Evolutionary conservation across 2,888 invertebrate species (phyloP).

Genomic region (Mesorhabditis sp.): DNA sequence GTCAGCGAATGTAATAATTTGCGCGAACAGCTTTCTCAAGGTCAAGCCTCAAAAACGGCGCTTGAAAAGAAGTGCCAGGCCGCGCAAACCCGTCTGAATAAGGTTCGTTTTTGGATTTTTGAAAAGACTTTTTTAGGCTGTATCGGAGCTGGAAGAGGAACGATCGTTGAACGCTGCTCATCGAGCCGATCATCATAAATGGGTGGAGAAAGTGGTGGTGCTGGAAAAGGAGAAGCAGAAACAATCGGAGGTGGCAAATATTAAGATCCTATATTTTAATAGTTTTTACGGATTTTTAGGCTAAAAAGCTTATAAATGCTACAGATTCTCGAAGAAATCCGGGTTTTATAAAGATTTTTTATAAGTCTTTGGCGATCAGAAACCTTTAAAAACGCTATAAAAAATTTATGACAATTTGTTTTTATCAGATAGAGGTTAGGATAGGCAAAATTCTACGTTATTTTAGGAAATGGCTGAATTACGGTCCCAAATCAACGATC

Average conservation of each 20-base stretch:
- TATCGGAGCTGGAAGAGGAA: constrained; percentile 45
- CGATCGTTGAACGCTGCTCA: constrained; percentile 71
- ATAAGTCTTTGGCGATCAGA: too few relatives aligned
- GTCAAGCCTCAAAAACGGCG: constrained; percentile 28
- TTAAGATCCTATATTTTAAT: too few relatives aligned
- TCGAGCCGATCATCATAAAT: constrained; percentile 72
- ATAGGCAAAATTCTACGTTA: neutral
- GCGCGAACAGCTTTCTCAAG: constrained; percentile 26
- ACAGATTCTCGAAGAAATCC: neutral
- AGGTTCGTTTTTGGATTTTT: constrained; percentile 13
- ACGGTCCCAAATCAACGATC: constrained; percentile 86
- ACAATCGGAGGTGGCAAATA: constrained; percentile 56
- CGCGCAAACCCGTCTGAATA: constrained; percentile 74
- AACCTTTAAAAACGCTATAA: neutral
- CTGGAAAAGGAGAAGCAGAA: constrained; percentile 58
- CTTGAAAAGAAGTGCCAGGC: constrained; percentile 69
- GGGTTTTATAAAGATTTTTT: neutral
- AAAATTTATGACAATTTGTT: neutral
- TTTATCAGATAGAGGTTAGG: too few relatives aligned
- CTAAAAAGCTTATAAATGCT: too few relatives aligned
- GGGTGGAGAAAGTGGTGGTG: constrained; percentile 65
- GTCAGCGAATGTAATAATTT: constrained; percentile 62
- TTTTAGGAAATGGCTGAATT: constrained; percentile 73
- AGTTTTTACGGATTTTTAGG: too few relatives aligned
- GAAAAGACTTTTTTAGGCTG: constrained; percentile 14